Evolutionary conservation across 2,888 invertebrate genomes (phyloP), one percentile per base, ranked within the genome.

Genomic region (Sceliomorpha sp.): DNA sequence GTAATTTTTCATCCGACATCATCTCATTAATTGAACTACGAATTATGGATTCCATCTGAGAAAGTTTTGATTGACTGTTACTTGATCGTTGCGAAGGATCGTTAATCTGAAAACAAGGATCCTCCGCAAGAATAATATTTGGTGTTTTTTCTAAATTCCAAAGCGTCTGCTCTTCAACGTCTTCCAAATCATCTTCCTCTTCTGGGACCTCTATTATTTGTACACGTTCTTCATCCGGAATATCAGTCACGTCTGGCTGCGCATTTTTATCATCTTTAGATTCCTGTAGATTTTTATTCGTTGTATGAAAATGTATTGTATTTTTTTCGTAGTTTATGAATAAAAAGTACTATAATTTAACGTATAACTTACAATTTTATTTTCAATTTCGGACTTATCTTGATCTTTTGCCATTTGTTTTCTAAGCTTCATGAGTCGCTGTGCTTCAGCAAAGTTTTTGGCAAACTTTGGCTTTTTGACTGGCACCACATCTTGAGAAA

Each of bases 401-500:
- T 90, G 90, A 77, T 92, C 89, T 76, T 91, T 91, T 24, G 92
- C 91, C 66, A 93, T 85, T 72, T 92, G 91, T 70, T 91, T 93
- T 3, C 93, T 88, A 82, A 93, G 91, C 85, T 92, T 93, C 90
- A 92, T 92, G 47, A 93, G 85, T 73, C 90, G 90, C 75, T 90
- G 91, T 0, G 93, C 93, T 88, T 94, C 93, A 73, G 90, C 90
- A 34, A 93, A 89, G 83, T 93, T 93, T 0, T 92, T 91, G 0
- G 93, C 93, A 58, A 92, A 91, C 88, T 92, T 94, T 0, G 92
- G 93, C 81, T 93, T 93, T 70, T 91, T 92, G 17, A 91, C 76
- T 2, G 3, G 9, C 6, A 39, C 14, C 12, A 39, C 32, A 42
- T 45, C 39, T 1, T 36, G 15, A 1, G 56, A 20, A 10, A 55